These are phyloP conservation scores for Pseudachorutes palmiensis DNA, from an alignment of 1,140 invertebrate genomes.

Conservation along the genomic window DNA sequence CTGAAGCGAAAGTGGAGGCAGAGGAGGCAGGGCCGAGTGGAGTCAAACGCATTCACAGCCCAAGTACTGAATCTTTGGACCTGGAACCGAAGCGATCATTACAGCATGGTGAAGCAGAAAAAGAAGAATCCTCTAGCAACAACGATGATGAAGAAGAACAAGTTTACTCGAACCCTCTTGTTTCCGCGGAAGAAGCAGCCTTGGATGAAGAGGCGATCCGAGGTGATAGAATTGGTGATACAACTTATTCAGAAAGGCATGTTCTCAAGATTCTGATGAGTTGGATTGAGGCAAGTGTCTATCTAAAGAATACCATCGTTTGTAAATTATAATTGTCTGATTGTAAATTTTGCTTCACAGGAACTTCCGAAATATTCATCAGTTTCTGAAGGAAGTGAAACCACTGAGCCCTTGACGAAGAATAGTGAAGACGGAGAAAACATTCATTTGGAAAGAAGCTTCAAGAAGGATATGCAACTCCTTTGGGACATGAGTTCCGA, in stretches of 20 bases:
- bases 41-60: background rate
- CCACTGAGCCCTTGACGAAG: constrained; percentile 9
- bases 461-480: constrained; percentile 29
- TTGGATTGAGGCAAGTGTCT: constrained; percentile 30
- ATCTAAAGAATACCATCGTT: no score
- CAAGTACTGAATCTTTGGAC: background rate
- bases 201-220: constrained; percentile 22
- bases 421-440: constrained; percentile 12
- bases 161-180: background rate
- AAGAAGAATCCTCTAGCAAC: background rate
- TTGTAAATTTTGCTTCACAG: constrained; percentile 14
- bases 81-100: background rate
- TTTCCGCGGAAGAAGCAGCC: constrained; percentile 1
- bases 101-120: background rate
- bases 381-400: background rate
- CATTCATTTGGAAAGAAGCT: constrained; percentile 14
- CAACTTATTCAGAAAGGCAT: constrained; percentile 34
- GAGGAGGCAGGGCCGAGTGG: background rate
- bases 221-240: constrained; percentile 33
- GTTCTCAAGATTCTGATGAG: constrained; percentile 34
- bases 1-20: no score
- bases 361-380: constrained; percentile 23
- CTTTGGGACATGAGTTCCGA: constrained; percentile 38
- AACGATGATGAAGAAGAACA: constrained; percentile 17
- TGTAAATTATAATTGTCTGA: no score